A percentile compares a stretch with the other conserved stretches of the same genome.
Evolutionary conservation across 2,888 invertebrate genomes (phyloP).

Genomic region (Aethes cnicana): DNA sequence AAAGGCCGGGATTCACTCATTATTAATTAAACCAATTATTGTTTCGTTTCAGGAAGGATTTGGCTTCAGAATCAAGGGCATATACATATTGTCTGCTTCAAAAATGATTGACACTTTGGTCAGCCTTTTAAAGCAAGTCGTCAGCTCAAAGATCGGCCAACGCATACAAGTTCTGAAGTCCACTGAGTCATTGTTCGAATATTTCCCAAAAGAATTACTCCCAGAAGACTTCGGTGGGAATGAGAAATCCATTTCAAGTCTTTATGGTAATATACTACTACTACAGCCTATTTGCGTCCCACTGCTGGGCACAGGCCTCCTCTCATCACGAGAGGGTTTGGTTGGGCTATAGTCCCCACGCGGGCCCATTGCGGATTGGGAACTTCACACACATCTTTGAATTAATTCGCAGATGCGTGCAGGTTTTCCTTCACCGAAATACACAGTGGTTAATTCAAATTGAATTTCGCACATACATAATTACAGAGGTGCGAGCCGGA

Average conservation of each 20-base stretch:
- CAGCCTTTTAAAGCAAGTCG: slow-evolving; percentile 47
- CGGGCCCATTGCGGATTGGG: no score
- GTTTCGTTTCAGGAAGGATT: slow-evolving; percentile 55
- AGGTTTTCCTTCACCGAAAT: no score
- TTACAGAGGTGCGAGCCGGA: no score
- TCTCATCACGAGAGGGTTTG: no score
- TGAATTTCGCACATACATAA: no score
- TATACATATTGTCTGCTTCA: slow-evolving; percentile 53
- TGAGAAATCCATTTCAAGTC: slow-evolving; percentile 41
- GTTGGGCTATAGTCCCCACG: no score
- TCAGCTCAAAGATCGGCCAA: slow-evolving; percentile 49
- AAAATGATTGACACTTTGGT: slow-evolving; percentile 49
- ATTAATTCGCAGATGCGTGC: no score
- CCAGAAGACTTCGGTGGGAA: slow-evolving; percentile 61
- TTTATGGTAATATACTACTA: slow-evolving; percentile 54
- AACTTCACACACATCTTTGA: no score
- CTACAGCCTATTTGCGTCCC: no score
- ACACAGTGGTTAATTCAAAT: no score
- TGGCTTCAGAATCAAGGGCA: slow-evolving; percentile 53
- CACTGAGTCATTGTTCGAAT: slow-evolving; percentile 42
- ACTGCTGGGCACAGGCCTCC: no score
- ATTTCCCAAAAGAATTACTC: slow-evolving; percentile 46
- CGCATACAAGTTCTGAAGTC: slow-evolving; percentile 48
- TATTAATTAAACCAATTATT: not conserved
- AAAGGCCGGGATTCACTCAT: no score